Evolutionary conservation across 2,113 vertebrate genomes (phyloP).

Genomic region (Chroicocephalus ridibundus): DNA sequence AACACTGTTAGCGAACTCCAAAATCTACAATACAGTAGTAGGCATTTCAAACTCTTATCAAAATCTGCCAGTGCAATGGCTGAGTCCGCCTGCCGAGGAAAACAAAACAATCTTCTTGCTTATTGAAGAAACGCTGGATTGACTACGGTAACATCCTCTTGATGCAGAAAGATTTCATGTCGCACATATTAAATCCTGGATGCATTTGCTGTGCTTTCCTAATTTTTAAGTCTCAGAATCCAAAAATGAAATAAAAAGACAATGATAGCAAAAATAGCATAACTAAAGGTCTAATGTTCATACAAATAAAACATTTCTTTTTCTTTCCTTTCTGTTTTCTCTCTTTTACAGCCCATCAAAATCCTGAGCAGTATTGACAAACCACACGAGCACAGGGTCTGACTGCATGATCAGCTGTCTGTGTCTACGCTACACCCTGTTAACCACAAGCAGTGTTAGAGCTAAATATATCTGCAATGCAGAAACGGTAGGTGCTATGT

Average conservation of each 20-base stretch:
- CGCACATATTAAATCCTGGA: conserved; percentile 69
- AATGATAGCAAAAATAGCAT: conserved; percentile 12
- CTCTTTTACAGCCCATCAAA: conserved; percentile 60
- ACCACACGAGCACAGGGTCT: conserved; percentile 67
- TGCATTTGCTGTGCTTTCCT: conserved; percentile 66
- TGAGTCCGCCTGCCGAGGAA: conserved; percentile 71
- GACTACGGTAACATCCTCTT: conserved; percentile 68
- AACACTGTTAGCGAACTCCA: conserved; percentile 77
- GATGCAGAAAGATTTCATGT: conserved; percentile 73
- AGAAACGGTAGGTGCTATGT: conserved; percentile 71
- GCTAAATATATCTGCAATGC: conserved; percentile 81
- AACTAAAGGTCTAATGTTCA: conserved; percentile 40
- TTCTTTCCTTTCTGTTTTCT: conserved; percentile 30
- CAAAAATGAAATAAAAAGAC: conserved; percentile 43
- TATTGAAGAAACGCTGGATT: conserved; percentile 69
- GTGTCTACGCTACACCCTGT: conserved; percentile 77
- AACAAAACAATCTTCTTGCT: conserved; percentile 71
- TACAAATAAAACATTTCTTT: conserved; percentile 38
- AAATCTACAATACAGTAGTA: conserved; percentile 73
- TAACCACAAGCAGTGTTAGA: conserved; percentile 78
- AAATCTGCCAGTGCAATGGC: conserved; percentile 67
- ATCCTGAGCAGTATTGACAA: conserved; percentile 75
- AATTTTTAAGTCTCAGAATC: conserved; percentile 45
- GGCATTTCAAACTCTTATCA: conserved; percentile 71
- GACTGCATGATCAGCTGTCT: conserved; percentile 78